Conservation (phyloP, 1,140 invertebrate genomes). For the Tyrophagus putrescentiae region DNA sequence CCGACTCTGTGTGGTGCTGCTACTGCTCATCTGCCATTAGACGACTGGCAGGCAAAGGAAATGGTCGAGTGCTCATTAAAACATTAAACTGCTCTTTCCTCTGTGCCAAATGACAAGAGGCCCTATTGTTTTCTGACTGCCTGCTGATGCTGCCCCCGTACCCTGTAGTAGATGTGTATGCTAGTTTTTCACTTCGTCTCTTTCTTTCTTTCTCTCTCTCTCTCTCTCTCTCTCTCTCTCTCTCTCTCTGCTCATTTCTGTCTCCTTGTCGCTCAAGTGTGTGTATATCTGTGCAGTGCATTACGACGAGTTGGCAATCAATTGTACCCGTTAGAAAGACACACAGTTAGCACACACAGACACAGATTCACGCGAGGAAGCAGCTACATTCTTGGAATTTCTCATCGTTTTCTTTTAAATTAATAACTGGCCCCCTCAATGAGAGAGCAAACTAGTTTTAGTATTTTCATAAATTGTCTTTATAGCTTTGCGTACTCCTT, state of each 20-base stretch:
- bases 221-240: no score
- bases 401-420: slow-evolving; percentile 1
- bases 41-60: no score
- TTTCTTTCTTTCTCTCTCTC: no score
- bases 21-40: no score
- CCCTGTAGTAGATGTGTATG: no score
- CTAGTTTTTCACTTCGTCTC: no score
- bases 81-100: slow-evolving; percentile 13
- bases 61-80: slow-evolving; percentile 5
- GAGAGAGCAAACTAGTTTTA: neutral
- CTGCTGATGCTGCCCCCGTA: neutral
- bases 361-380: neutral
- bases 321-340: neutral
- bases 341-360: no score
- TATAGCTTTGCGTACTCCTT: neutral
- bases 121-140: slow-evolving; percentile 3
- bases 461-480: slow-evolving; percentile 6
- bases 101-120: neutral
- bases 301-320: neutral
- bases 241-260: no score
- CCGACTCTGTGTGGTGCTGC: no score
- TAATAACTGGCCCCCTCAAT: neutral
- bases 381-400: slow-evolving; percentile 1
- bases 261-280: no score
- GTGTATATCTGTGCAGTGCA: no score